Evolutionary conservation across 2,888 invertebrate genomes (phyloP).

Genomic region (Hydraecia micacea): DNA sequence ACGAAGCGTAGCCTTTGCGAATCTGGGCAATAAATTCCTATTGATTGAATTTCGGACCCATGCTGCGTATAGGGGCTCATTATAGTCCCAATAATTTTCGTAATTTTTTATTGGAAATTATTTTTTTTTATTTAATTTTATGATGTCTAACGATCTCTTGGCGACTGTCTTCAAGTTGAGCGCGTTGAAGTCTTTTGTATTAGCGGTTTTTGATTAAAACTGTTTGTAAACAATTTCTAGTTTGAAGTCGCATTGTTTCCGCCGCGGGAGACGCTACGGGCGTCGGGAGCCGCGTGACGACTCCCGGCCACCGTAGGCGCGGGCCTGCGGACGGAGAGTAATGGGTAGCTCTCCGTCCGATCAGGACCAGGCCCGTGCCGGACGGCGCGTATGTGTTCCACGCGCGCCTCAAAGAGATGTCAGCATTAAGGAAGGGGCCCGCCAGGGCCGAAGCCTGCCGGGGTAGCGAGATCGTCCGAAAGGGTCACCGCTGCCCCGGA

Average conservation of each 20-base stretch:
- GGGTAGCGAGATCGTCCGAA: too few relatives aligned
- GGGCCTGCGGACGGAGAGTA: too few relatives aligned
- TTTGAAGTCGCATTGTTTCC: neutral
- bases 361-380: too few relatives aligned
- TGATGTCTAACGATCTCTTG: slow-evolving; percentile 57
- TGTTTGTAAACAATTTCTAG: slow-evolving; percentile 37
- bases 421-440: too few relatives aligned
- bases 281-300: too few relatives aligned
- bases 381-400: too few relatives aligned
- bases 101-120: slow-evolving; percentile 71
- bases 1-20: slow-evolving; percentile 87
- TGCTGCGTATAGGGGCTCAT: slow-evolving; percentile 90
- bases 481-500: too few relatives aligned
- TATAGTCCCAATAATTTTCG: slow-evolving; percentile 84
- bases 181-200: slow-evolving; percentile 73
- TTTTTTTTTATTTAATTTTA: slow-evolving; percentile 67
- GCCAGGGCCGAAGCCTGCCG: too few relatives aligned
- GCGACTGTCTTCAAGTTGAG: slow-evolving; percentile 27
- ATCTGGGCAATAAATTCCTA: slow-evolving; percentile 89
- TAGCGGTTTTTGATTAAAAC: slow-evolving; percentile 20
- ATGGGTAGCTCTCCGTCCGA: too few relatives aligned
- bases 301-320: too few relatives aligned
- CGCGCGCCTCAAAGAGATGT: too few relatives aligned
- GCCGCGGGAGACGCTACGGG: too few relatives aligned
- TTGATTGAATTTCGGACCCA: slow-evolving; percentile 90